A percentile compares a stretch with the other conserved stretches of the same genome.
These are phyloP conservation scores for Drosophila nannoptera DNA, from an alignment of 1,140 invertebrate genomes.

Conservation along the genomic window DNA sequence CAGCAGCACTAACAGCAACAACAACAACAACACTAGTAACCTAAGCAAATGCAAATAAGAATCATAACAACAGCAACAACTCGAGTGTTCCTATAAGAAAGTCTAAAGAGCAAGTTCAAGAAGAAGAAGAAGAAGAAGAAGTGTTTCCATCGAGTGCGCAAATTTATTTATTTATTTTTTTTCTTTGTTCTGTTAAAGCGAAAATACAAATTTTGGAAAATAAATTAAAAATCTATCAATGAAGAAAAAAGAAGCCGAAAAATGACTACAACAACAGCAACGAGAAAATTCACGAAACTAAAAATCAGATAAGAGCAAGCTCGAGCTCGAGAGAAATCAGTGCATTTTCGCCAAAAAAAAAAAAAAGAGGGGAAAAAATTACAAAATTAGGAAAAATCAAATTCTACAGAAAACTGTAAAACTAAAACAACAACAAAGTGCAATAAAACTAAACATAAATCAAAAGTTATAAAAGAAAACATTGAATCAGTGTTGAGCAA, in stretches of 20 bases:
- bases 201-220: background rate
- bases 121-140: slow-evolving; percentile 4
- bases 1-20: slow-evolving; percentile 9
- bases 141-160: slow-evolving; percentile 27
- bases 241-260: slow-evolving; percentile 23
- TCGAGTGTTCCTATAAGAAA: slow-evolving; percentile 33
- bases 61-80: slow-evolving; percentile 20
- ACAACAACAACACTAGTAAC: background rate
- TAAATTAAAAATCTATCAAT: slow-evolving; percentile 1
- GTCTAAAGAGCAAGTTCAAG: background rate
- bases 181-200: slow-evolving; percentile 28
- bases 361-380: background rate
- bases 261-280: slow-evolving; percentile 37
- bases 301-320: slow-evolving; percentile 18
- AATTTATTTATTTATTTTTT: slow-evolving; percentile 32
- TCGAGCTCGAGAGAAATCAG: slow-evolving; percentile 6
- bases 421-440: slow-evolving; percentile 22
- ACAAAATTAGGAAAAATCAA: no score
- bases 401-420: slow-evolving; percentile 23
- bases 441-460: slow-evolving; percentile 11
- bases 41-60: slow-evolving; percentile 7
- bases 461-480: slow-evolving; percentile 21
- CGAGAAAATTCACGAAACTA: slow-evolving; percentile 22
- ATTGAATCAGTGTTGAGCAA: slow-evolving; percentile 33
- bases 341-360: slow-evolving; percentile 43